Evolutionary conservation across 2,797 vertebrate genomes (phyloP).

Genomic region (Morus bassanus): DNA sequence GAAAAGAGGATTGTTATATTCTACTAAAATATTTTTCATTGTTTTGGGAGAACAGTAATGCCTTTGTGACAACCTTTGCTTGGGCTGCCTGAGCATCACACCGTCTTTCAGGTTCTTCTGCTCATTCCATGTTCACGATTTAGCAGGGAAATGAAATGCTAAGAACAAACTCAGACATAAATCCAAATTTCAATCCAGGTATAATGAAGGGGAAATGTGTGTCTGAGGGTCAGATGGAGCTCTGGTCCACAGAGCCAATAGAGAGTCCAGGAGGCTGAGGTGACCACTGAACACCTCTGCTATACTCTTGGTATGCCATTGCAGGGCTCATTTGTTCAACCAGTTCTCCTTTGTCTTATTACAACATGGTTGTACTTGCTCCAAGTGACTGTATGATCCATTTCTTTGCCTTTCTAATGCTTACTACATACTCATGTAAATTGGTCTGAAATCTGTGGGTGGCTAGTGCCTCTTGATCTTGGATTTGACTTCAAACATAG

Average conservation of each 20-base stretch:
- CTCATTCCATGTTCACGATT: not conserved
- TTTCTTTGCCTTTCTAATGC: not conserved
- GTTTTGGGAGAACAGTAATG: not conserved
- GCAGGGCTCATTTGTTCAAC: not conserved
- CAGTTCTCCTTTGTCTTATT: not conserved
- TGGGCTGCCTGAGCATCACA: not conserved
- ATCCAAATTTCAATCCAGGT: not conserved
- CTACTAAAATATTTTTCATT: not conserved
- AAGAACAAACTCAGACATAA: not conserved
- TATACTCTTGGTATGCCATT: not conserved
- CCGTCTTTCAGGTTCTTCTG: not conserved
- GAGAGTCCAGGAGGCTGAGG: not conserved
- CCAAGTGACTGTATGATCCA: not conserved
- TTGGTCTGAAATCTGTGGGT: not conserved
- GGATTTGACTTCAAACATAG: not conserved
- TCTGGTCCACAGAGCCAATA: not conserved
- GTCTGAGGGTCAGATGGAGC: not conserved
- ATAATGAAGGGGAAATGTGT: not conserved
- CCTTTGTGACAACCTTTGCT: not conserved
- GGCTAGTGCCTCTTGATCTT: not conserved
- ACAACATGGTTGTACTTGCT: not conserved
- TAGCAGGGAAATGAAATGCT: not conserved
- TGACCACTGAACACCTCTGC: not conserved
- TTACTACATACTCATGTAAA: not conserved
- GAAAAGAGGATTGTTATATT: not conserved